phyloP scores from a whole-genome alignment of 2,888 invertebrate species.

The Anorthoa munda region DNA sequence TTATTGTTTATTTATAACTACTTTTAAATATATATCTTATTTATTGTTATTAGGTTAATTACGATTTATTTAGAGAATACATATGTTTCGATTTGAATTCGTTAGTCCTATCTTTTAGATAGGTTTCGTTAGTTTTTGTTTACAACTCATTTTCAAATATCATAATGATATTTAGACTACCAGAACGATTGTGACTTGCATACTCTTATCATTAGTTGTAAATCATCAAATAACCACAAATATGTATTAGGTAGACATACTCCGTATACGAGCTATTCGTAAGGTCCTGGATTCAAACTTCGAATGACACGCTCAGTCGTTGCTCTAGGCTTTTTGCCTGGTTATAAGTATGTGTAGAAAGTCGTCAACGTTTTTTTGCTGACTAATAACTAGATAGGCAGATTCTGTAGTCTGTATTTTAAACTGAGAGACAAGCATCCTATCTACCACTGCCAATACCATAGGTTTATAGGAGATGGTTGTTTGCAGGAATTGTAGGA shows the following conservation, averaged over 20 bases:
- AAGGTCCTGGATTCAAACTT: background rate
- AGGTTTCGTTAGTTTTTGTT: background rate
- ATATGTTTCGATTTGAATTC: constrained; percentile 1
- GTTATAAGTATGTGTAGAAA: background rate
- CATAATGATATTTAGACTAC: constrained; percentile 2
- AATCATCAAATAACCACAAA: background rate
- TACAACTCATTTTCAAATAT: background rate
- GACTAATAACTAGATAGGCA: no score
- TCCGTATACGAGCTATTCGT: background rate
- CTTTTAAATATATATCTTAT: constrained; percentile 10
- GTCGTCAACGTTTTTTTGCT: background rate
- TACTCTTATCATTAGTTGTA: background rate
- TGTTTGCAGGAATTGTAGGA: background rate
- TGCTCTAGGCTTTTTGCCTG: background rate
- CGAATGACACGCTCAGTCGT: background rate
- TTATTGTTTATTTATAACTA: constrained; percentile 27
- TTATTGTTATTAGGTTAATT: constrained; percentile 29
- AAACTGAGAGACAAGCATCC: background rate
- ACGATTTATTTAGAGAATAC: constrained; percentile 23
- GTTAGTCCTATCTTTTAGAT: background rate
- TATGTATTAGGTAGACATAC: background rate
- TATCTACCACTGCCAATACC: background rate
- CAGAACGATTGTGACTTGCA: background rate
- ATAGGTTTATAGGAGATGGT: background rate
- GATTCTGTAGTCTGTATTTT: background rate